Evolutionary conservation across 2,888 invertebrate species (phyloP), one percentile per base, ranked within the genome.

Genomic region (Nephrotoma guestfalica): DNA sequence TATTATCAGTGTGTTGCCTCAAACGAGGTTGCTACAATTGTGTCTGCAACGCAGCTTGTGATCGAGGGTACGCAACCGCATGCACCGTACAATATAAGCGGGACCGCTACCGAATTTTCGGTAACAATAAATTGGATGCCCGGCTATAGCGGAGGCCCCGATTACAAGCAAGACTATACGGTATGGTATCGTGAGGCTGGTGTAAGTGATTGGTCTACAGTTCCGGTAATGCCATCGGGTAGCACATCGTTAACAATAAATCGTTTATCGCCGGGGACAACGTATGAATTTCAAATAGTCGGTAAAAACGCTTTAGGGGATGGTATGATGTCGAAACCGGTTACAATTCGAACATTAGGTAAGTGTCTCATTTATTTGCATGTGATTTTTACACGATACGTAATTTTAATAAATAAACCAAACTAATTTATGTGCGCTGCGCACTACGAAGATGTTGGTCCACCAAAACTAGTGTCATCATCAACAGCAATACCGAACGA

Each of bases 61-160:
- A 96, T 97, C 88, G 97, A 97, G 92, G 98, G 98, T 88, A 98
- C 98, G 15, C 97, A 98, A 90, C 98, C 98, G 15, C 98, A 99
- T 92, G 98, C 99, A 83, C 99, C 99, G 0, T 97, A 97, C 93
- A 99, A 99, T 92, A 94, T 99, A 87, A 96, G 97, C 41, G 98
- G 97, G 57, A 95, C 95, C 85, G 96, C 97, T 83, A 96, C 96
- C 0, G 96, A 97, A 92, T 98, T 97, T 91, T 95, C 97, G 88
- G 98, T 98, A 87, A 96, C 96, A 86, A 93, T 99, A 87, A 94
- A 95, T 88, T 99, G 99, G 98, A 93, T 97, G 91, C 98, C 99
- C 11, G 98, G 98, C 3, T 97, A 98, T 91, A 97, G 97, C 89
- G 98, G 98, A 85, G 98, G 98, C 41, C 97, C 97, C 13, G 97